Percentiles rank a stretch among this genome's conserved stretches.
Evolutionary conservation across 2,113 vertebrate genomes (phyloP).

Genomic region (Pavo muticus): DNA sequence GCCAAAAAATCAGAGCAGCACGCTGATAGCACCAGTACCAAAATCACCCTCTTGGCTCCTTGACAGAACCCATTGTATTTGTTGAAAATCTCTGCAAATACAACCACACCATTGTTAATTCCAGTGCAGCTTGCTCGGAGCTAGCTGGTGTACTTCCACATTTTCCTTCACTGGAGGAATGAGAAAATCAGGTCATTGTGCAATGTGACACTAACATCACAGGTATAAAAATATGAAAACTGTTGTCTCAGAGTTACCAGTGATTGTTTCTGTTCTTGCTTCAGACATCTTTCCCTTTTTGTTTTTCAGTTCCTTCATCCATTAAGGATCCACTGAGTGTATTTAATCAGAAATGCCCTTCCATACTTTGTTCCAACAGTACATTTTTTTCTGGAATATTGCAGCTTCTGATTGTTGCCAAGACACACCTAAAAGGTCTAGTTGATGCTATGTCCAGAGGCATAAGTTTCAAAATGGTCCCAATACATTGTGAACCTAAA

Average conservation of each 20-base stretch:
- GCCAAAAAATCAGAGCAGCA: rapidly evolving
- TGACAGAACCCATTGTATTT: not conserved
- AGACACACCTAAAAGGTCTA: not conserved
- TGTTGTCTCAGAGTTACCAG: not conserved
- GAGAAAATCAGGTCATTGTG: not conserved
- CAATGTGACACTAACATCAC: not conserved
- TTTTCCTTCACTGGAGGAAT: not conserved
- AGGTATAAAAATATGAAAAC: not conserved
- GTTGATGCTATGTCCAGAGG: not conserved
- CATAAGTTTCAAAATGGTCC: not conserved
- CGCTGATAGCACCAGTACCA: not conserved
- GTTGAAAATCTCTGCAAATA: not conserved
- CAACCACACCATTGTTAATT: not conserved
- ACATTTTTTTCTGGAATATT: slow-evolving; percentile 13
- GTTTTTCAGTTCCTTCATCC: not conserved
- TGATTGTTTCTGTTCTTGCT: not conserved
- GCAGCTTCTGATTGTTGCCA: not conserved
- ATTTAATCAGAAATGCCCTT: not conserved
- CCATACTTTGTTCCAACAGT: not conserved
- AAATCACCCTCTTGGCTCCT: not conserved
- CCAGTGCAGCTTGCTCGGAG: not conserved
- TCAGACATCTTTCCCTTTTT: not conserved
- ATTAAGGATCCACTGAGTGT: not conserved
- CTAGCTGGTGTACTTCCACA: not conserved
- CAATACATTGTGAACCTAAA: not conserved